Evolutionary conservation across 2,888 invertebrate genomes (phyloP).

Genomic region (Heliconius aoede): DNA sequence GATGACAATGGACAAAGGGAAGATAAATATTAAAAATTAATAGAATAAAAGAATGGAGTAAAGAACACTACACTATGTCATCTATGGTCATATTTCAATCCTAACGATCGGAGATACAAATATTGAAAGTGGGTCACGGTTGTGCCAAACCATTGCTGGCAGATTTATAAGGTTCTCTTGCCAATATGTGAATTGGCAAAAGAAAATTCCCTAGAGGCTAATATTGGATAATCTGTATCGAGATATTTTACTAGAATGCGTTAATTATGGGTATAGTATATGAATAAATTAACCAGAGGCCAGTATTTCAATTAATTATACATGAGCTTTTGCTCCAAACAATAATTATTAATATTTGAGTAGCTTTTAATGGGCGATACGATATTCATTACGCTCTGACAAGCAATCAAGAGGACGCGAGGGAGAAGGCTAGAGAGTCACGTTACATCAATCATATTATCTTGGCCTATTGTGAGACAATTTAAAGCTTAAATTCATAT

Average conservation of each 20-base stretch:
- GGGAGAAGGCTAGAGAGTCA: conserved; percentile 7
- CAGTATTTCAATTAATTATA: no score
- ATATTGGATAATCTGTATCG: background rate
- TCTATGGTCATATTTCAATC: no score
- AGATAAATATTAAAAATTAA: no score
- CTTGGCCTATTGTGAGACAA: background rate
- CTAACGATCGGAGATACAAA: background rate
- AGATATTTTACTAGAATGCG: no score
- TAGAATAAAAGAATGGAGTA: no score
- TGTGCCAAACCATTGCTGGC: background rate
- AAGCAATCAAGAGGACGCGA: background rate
- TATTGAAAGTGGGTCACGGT: background rate
- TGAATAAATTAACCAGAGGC: no score
- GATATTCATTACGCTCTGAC: background rate
- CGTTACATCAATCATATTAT: conserved; percentile 10
- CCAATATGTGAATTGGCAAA: background rate
- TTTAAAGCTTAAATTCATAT: background rate
- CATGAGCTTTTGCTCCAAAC: background rate
- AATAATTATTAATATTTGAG: background rate
- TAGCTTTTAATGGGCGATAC: background rate
- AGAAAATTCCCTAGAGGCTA: background rate
- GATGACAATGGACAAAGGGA: no score
- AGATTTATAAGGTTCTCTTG: background rate
- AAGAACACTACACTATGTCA: no score
- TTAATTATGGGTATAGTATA: no score